Base-by-base conservation (phyloP, 2,797 vertebrate genomes). In the Semaprochilodus insignis region DNA sequence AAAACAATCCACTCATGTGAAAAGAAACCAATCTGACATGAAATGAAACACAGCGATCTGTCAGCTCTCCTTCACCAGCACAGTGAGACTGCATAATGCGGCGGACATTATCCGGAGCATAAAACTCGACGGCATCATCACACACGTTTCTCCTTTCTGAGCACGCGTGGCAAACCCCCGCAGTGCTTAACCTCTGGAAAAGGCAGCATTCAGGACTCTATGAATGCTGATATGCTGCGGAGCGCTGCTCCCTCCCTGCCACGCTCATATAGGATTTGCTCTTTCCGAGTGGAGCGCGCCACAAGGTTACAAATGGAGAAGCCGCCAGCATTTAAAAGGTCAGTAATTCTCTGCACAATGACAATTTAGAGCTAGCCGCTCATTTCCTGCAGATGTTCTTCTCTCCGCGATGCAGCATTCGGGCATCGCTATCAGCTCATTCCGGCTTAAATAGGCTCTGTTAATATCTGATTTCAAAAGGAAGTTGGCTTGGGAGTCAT, bases 171-270 rank as follows among this genome's bases (percentile, higher is more conserved):
- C 83, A 80, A 80, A 80, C 82, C 74, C 87, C 82, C 69, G 82
- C 81, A 71, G 82, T 83, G 88, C 84, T 88, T 86, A 86, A 86
- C 86, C 88, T 88, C 83, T 83, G 81, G 83, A 87, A 84, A 85
- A 85, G 83, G 81, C 81, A 65, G 82, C 84, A 66, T 83, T 85
- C 81, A 69, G 78, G 76, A 85, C 78, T 81, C 85, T 84, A 86
- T 83, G 82, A 85, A 87, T 88, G 83, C 80, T 85, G 84, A 88
- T 83, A 87, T 80, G 83, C 72, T 60, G 88, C 31, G 75, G 55
- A 59, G 70, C 27, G 17, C 60, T 72, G 34, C 78, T 65, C 79
- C 25, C 77, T 27, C 52, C 74, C 63, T 16, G 13, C 82, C 40
- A 77, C 25, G 69, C 59, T 80, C 80, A 70, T 79, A 52, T 31